phyloP scores from a whole-genome alignment of 2,797 vertebrate genomes.

The Falco peregrinus region DNA sequence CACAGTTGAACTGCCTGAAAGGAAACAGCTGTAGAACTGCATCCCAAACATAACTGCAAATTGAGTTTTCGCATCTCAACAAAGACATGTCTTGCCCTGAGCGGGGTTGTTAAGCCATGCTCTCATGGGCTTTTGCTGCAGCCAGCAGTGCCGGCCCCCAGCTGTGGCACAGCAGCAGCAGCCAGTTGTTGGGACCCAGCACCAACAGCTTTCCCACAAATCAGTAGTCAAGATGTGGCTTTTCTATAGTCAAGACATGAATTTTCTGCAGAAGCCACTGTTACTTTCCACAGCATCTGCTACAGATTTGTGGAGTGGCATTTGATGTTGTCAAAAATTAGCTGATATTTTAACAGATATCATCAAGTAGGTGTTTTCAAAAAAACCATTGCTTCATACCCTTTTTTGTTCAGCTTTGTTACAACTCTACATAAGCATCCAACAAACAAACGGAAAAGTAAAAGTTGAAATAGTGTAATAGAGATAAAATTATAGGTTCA shows the following conservation, averaged over 20 bases:
- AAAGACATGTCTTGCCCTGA: background rate
- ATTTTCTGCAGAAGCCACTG: background rate
- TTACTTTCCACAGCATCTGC: background rate
- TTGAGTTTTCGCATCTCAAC: background rate
- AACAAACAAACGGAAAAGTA: background rate
- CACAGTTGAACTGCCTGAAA: background rate
- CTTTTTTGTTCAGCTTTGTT: background rate
- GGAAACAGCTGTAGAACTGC: background rate
- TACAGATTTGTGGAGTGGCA: background rate
- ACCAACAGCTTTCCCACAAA: background rate
- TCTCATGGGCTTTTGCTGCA: background rate
- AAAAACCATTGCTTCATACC: background rate
- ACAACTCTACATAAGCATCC: background rate
- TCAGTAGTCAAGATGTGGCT: no score
- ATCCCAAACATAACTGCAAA: background rate
- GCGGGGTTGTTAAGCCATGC: no score
- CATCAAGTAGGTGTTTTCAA: background rate
- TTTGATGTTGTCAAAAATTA: background rate
- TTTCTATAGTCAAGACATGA: background rate
- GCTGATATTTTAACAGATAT: background rate
- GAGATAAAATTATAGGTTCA: background rate
- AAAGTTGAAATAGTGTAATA: background rate
- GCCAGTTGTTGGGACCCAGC: background rate
- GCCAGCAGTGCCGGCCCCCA: background rate
- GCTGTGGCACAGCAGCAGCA: background rate